A percentile compares a stretch with the other conserved stretches of the same genome.
These are phyloP conservation scores for Hoplias malabaricus DNA, from an alignment of 2,113 vertebrate genomes.

Conservation along the genomic window DNA sequence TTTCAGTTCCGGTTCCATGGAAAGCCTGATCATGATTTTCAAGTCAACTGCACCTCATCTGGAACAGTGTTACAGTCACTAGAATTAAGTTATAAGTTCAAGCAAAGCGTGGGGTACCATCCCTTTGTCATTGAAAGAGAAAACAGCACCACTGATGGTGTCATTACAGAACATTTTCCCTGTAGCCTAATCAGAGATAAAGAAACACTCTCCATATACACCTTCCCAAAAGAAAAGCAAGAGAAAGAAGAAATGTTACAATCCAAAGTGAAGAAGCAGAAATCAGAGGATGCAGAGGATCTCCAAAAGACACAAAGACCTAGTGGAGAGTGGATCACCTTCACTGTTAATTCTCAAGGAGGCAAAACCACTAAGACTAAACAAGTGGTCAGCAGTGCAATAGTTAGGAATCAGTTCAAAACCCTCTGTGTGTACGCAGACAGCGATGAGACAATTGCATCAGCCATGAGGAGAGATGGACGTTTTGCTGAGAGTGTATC, in stretches of 20 bases:
- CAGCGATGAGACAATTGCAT: background rate
- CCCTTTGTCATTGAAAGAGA: background rate
- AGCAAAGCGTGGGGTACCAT: background rate
- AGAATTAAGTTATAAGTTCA: background rate
- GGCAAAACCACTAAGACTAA: background rate
- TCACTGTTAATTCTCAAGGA: constrained; percentile 1
- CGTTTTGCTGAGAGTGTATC: constrained; percentile 16
- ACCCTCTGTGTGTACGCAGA: constrained; percentile 13
- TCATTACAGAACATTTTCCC: constrained; percentile 29
- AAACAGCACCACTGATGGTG: background rate
- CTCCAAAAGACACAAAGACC: background rate
- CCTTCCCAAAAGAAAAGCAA: background rate
- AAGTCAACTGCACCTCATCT: background rate
- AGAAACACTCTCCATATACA: background rate
- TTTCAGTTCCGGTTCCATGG: background rate
- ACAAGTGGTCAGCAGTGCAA: background rate
- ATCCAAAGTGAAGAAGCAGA: background rate
- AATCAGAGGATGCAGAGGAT: background rate
- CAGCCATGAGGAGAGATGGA: constrained; percentile 22
- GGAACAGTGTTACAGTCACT: background rate
- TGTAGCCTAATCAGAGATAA: background rate
- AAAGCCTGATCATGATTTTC: background rate
- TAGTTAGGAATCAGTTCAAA: background rate
- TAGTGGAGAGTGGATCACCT: background rate
- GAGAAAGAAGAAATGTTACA: no score